Conservation (phyloP, 2,113 vertebrate species). For the Reinhardtius hippoglossoides region DNA sequence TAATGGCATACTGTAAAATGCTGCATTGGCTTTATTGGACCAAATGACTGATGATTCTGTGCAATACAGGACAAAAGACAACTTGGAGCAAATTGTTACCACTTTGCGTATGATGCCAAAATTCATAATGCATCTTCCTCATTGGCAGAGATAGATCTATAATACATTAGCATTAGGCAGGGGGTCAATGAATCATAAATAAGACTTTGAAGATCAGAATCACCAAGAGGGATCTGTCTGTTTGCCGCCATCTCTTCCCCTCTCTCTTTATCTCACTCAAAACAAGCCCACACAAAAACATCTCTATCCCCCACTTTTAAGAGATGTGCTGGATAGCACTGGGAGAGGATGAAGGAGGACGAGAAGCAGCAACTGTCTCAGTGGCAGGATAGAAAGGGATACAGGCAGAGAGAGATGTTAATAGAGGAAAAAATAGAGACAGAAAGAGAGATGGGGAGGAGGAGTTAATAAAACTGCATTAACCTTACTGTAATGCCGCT, state of each 20-base stretch:
- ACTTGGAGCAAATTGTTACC: conserved; percentile 23
- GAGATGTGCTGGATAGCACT: background rate
- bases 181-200: conserved; percentile 63
- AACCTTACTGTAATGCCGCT: conserved; percentile 36
- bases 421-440: background rate
- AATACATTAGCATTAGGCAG: conserved; percentile 37
- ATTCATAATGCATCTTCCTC: conserved; percentile 53
- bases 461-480: conserved; percentile 57
- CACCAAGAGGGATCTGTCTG: conserved; percentile 18
- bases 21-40: conserved; percentile 23
- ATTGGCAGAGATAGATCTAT: conserved; percentile 45
- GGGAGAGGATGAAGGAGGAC: conserved; percentile 2
- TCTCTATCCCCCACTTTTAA: conserved; percentile 19
- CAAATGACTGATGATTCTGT: conserved; percentile 35
- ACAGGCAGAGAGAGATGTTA: conserved; percentile 23
- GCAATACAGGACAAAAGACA: conserved; percentile 38
- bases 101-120: conserved; percentile 36
- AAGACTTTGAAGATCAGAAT: conserved; percentile 56
- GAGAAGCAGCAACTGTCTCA: conserved; percentile 1
- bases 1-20: conserved; percentile 25
- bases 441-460: conserved; percentile 19
- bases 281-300: background rate
- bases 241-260: conserved; percentile 13
- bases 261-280: conserved; percentile 10
- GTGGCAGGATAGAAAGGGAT: conserved; percentile 2